A percentile compares a stretch with the other conserved stretches of the same genome.
Conservation (phyloP, 2,888 invertebrate species). For the Steinernema carpocapsae region DNA sequence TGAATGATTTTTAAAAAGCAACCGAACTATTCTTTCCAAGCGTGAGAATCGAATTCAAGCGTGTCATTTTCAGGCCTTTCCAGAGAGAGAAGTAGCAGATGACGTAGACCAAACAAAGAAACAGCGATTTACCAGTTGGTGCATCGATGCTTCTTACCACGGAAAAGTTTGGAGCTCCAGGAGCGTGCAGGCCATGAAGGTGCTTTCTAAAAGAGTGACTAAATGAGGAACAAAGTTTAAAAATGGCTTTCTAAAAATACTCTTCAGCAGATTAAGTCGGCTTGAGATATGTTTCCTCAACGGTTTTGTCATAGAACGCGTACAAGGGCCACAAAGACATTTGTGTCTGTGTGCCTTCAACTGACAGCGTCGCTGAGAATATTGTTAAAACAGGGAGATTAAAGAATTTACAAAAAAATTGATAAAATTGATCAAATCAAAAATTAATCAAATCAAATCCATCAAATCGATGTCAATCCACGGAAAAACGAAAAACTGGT, state of each 20-base stretch:
- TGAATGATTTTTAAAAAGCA: no score
- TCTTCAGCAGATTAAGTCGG: constrained; percentile 67
- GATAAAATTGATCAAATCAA: no score
- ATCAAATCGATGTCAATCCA: no score
- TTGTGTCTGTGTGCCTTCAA: constrained; percentile 60
- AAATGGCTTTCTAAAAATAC: constrained; percentile 61
- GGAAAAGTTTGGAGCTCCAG: no score
- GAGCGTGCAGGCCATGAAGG: constrained; percentile 66
- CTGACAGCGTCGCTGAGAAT: constrained; percentile 46
- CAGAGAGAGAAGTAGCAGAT: constrained; percentile 76
- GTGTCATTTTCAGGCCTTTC: constrained; percentile 96
- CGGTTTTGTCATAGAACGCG: constrained; percentile 27
- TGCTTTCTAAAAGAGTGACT: constrained; percentile 59
- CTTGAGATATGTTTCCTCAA: constrained; percentile 1
- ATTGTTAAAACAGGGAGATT: no score
- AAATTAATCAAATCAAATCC: no score
- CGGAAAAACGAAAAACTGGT: no score
- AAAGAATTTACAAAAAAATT: no score
- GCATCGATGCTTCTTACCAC: constrained; percentile 73
- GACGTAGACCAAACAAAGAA: constrained; percentile 76
- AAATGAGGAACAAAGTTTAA: constrained; percentile 20
- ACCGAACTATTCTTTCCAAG: constrained; percentile 96
- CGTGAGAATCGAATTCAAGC: constrained; percentile 85
- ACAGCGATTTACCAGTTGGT: constrained; percentile 94
- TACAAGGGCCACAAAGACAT: constrained; percentile 48